A percentile compares a stretch with the other conserved stretches of the same genome.
Evolutionary conservation across 2,888 invertebrate species (phyloP).

Genomic region (Tenthredo distinguenda): DNA sequence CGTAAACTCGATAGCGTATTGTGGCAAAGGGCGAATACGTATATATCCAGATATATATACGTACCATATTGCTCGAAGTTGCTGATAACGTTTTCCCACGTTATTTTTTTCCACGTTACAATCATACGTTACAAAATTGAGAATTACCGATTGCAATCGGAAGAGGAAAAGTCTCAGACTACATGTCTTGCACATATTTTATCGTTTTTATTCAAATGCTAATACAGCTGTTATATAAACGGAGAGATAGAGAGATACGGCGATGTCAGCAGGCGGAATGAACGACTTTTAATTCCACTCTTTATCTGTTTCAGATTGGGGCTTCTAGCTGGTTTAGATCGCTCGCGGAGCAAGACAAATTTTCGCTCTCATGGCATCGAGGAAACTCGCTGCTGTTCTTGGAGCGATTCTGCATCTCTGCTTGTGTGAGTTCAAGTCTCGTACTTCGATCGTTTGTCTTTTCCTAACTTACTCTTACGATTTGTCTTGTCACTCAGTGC

Average conservation of each 20-base stretch:
- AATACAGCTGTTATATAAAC: background rate
- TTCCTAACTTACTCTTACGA: background rate
- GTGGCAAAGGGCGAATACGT: conserved; percentile 29
- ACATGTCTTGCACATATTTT: background rate
- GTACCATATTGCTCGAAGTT: background rate
- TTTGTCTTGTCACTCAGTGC: background rate
- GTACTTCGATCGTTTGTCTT: conserved; percentile 16
- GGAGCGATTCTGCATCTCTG: conserved; percentile 73
- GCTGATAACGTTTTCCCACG: conserved; percentile 1
- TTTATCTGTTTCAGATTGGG: conserved; percentile 67
- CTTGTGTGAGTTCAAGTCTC: conserved; percentile 70
- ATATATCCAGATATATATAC: background rate
- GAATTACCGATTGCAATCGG: background rate
- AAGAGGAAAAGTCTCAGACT: no score
- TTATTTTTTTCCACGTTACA: background rate
- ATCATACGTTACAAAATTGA: background rate
- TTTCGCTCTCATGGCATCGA: conserved; percentile 74
- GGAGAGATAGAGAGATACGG: background rate
- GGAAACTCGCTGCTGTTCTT: conserved; percentile 73
- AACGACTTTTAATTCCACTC: conserved; percentile 8
- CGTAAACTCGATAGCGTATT: conserved; percentile 49
- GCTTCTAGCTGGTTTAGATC: conserved; percentile 54
- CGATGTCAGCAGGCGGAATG: background rate
- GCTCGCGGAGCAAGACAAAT: conserved; percentile 42
- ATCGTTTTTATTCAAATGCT: conserved; percentile 4